Evolutionary conservation across 1,140 invertebrate genomes (phyloP).

Genomic region (Stenopsyche tienmushanensis): DNA sequence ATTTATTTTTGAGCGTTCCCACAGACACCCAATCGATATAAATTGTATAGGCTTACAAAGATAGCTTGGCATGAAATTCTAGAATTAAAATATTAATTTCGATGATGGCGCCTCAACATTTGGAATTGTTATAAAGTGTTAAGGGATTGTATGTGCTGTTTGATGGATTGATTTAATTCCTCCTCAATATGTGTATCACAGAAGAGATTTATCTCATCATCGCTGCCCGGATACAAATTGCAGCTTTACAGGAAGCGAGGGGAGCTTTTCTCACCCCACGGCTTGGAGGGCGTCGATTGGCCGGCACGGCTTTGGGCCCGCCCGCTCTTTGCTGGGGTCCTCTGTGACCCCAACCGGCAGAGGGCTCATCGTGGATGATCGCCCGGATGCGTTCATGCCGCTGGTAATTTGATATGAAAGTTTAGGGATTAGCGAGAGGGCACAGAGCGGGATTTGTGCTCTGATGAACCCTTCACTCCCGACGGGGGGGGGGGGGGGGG

Average conservation of each 20-base stretch:
- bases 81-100: too few relatives aligned
- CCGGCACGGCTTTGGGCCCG: not conserved
- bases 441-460: constrained; percentile 28
- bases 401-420: constrained; percentile 32
- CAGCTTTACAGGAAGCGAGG: too few relatives aligned
- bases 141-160: too few relatives aligned
- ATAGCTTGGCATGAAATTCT: too few relatives aligned
- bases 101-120: too few relatives aligned
- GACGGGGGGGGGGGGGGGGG: not conserved
- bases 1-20: too few relatives aligned
- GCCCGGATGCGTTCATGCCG: constrained; percentile 32
- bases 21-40: too few relatives aligned
- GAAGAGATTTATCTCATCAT: not conserved
- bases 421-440: constrained; percentile 22
- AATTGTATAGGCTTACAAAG: too few relatives aligned
- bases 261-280: too few relatives aligned
- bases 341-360: not conserved
- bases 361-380: too few relatives aligned
- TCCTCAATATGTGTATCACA: not conserved
- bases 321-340: not conserved
- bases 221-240: not conserved
- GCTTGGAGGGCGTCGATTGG: not conserved
- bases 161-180: not conserved
- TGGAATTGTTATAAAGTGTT: too few relatives aligned
- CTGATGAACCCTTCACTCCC: constrained; percentile 24